Evolutionary conservation across 2,113 vertebrate genomes (phyloP).

Genomic region (Amia ocellicauda): DNA sequence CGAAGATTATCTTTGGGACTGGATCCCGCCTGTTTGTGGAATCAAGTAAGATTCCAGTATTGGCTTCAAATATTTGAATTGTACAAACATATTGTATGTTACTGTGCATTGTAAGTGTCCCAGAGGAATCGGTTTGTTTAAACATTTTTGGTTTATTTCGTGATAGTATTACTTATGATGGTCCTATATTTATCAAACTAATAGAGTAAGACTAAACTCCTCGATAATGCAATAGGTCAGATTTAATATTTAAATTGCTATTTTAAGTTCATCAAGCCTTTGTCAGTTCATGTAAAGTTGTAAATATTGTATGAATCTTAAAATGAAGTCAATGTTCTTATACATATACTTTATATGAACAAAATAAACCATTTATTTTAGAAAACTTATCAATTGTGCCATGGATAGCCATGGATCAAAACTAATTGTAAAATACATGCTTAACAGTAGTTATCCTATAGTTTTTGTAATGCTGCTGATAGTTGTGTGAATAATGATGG

Average conservation of each 20-base stretch:
- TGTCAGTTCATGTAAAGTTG: background rate
- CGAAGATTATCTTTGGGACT: slow-evolving; percentile 24
- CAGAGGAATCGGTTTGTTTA: background rate
- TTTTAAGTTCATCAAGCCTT: background rate
- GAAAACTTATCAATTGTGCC: background rate
- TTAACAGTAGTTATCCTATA: background rate
- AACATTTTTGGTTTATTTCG: too few species aligned
- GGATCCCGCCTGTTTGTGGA: slow-evolving; percentile 26
- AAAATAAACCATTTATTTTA: too few species aligned
- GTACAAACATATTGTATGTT: background rate
- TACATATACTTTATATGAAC: too few species aligned
- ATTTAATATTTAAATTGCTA: background rate
- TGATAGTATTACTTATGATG: background rate
- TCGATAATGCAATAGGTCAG: background rate
- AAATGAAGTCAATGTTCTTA: background rate
- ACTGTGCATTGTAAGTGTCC: background rate
- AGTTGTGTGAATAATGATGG: slow-evolving; percentile 22
- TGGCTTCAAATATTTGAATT: background rate
- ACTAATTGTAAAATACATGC: too few species aligned
- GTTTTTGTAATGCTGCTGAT: slow-evolving; percentile 12
- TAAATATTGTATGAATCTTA: background rate
- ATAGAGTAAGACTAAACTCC: background rate
- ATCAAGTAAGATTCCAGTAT: slow-evolving; percentile 22
- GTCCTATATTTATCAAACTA: background rate
- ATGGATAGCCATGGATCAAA: too few species aligned